These are phyloP conservation scores for Fratercula arctica DNA, from an alignment of 2,797 vertebrate species.

Conservation along the genomic window DNA sequence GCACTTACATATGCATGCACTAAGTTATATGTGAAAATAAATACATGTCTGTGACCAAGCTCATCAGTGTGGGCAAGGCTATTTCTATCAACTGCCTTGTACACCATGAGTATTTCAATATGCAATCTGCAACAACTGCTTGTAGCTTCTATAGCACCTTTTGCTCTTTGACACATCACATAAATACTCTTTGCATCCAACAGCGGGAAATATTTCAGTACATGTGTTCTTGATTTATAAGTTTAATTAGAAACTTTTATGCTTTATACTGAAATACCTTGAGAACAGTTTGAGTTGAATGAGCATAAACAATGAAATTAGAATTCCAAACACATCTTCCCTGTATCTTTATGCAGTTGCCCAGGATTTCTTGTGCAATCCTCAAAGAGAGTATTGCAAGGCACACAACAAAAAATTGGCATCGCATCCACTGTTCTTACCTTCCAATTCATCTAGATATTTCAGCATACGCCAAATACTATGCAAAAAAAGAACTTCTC, in stretches of 20 bases:
- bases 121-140: background rate
- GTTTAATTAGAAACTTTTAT: conserved; percentile 51
- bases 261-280: background rate
- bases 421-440: background rate
- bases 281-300: background rate
- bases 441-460: background rate
- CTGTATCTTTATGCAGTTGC: background rate
- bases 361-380: background rate
- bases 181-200: background rate
- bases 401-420: background rate
- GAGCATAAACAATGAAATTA: conserved; percentile 15
- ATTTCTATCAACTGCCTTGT: background rate
- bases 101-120: background rate
- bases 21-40: background rate
- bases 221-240: conserved; percentile 2
- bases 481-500: background rate
- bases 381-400: background rate
- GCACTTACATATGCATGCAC: background rate
- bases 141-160: background rate
- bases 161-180: background rate
- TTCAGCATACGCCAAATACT: background rate
- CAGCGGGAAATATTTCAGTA: background rate
- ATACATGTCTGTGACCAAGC: background rate
- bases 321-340: conserved; percentile 5
- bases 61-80: background rate